Conservation (phyloP, 2,888 invertebrate genomes). For the Julus scanicus region DNA sequence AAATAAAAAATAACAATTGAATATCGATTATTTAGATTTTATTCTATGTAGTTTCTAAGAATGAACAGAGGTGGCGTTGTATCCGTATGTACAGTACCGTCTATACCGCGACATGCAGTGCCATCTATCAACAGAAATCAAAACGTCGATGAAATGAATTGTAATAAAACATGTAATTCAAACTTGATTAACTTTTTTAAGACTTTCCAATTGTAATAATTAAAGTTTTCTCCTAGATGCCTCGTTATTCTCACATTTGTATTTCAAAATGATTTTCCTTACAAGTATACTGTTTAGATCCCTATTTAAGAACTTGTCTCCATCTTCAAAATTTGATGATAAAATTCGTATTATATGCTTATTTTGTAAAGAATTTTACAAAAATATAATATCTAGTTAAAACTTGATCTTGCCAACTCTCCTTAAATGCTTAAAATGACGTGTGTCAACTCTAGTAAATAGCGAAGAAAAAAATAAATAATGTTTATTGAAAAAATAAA, state of each 20-base stretch:
- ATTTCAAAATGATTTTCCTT: not conserved
- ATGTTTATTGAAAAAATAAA: not conserved
- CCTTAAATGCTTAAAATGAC: not conserved
- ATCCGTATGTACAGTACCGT: not conserved
- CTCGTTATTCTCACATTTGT: not conserved
- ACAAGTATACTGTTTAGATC: too few relatives aligned
- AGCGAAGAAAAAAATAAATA: slow-evolving; percentile 20
- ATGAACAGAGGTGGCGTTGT: not conserved
- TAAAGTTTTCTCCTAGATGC: too few relatives aligned
- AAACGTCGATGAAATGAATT: not conserved
- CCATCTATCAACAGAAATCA: not conserved
- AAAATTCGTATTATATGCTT: too few relatives aligned
- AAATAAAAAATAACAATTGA: not conserved
- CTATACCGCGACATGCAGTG: not conserved
- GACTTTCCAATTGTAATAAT: too few relatives aligned
- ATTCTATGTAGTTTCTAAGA: not conserved
- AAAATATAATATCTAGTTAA: not conserved
- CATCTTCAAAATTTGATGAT: too few relatives aligned
- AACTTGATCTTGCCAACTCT: not conserved
- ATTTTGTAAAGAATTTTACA: not conserved
- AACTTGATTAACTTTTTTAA: too few relatives aligned
- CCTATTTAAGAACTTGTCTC: too few relatives aligned
- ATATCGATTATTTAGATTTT: not conserved
- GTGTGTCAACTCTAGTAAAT: not conserved
- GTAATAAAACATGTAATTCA: too few relatives aligned